Percentiles rank a stretch among this genome's conserved stretches.
Conservation (phyloP, 2,888 invertebrate genomes). For the Nyleta sp. region DNA sequence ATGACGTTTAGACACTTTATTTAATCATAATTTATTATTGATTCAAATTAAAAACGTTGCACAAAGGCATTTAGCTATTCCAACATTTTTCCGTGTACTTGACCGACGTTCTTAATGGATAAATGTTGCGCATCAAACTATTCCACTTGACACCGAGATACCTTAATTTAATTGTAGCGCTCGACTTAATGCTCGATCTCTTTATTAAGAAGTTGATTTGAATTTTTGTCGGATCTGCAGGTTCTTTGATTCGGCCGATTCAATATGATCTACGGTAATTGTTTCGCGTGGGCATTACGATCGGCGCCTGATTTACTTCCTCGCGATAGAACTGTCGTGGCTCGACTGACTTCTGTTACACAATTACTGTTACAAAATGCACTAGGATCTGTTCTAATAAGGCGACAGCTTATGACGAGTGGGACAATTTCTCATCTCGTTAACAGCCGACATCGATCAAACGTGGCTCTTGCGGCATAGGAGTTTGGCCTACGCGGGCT, state of each 20-base stretch:
- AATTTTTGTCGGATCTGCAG: slow-evolving; percentile 19
- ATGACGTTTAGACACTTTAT: no score
- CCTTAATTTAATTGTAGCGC: no score
- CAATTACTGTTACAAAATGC: slow-evolving; percentile 65
- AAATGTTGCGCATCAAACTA: no score
- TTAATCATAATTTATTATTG: no score
- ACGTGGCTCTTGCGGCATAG: neutral
- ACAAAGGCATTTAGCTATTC: no score
- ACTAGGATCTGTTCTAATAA: slow-evolving; percentile 62
- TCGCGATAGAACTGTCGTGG: slow-evolving; percentile 41
- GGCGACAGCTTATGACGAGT: slow-evolving; percentile 56
- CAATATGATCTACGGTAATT: slow-evolving; percentile 54
- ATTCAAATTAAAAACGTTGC: no score
- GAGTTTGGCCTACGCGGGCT: slow-evolving; percentile 27
- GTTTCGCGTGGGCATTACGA: slow-evolving; percentile 57
- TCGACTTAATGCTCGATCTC: neutral
- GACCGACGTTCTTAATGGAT: no score
- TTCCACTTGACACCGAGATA: no score
- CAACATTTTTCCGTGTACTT: no score
- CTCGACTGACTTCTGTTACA: slow-evolving; percentile 62
- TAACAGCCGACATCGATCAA: slow-evolving; percentile 38
- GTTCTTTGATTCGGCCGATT: slow-evolving; percentile 39
- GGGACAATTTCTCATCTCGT: slow-evolving; percentile 47
- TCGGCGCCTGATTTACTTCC: slow-evolving; percentile 57
- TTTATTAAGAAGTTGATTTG: neutral